Base-by-base conservation (phyloP, 2,888 invertebrate species). In the Scelioninae gen. 2 region DNA sequence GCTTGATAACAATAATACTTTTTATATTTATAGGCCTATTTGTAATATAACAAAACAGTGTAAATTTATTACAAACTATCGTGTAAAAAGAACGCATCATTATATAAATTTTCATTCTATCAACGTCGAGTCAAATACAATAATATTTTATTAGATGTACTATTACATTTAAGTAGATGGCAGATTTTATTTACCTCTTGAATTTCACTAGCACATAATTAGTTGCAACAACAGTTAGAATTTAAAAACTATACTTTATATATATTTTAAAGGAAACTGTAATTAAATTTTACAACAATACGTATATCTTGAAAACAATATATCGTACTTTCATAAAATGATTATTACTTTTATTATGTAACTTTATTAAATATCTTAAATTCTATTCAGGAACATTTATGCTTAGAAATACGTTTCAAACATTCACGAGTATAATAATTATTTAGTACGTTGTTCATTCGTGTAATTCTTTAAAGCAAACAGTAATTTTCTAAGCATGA, bases 1-100 rank as follows among this genome's bases (percentile, higher is more conserved):
- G 60, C 53, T 72, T 48, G 39, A 53, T 65, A 72, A 72, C 72
- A 61, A 50, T 61, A 52, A 64, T 57, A 58, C n/a, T 70, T 57
- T 18, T 39, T 52, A 41, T 43, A 43, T 64, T 33, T 50, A 37
- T 65, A 65, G 60, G 65, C 65, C 65, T 65, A 71, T 58, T 33
- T 39, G 58, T 57, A 45, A 31, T n/a, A n/a, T 71, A 71, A 71
- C 64, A 65, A 65, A 71, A 65, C 50, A 31, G 33, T 53, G 60
- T 53, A 60, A 60, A 46, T 58, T 60, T 53, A 41, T 65, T 65
- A 65, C 57, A 58, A 57, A 64, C 52, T 71, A 71, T 57, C 58
- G 28, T 65, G 53, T 71, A 71, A 71, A 71, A 71, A 5, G 50
- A 70, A 70, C 46, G 55, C 50, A 63, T 55, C 46, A 58, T 50